These are phyloP conservation scores for Pseudococcus longispinus DNA, from an alignment of 2,888 invertebrate genomes.

Conservation along the genomic window DNA sequence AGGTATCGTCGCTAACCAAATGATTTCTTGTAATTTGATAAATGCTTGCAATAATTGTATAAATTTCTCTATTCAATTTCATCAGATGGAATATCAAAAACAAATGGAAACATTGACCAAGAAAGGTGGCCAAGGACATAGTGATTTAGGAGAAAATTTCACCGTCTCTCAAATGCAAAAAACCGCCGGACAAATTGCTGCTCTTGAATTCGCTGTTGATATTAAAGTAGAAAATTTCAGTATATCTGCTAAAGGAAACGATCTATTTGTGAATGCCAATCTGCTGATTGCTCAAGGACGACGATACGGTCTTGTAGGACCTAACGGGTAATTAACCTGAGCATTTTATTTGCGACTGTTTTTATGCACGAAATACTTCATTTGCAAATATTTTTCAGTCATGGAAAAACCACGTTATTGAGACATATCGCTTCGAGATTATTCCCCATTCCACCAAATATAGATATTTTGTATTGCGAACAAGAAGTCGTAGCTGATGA, in stretches of 20 bases:
- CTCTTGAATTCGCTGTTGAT: conserved; percentile 91
- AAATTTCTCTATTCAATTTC: not conserved
- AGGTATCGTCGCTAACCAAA: conserved; percentile 60
- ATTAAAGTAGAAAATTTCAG: conserved; percentile 98
- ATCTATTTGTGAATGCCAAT: conserved; percentile 94
- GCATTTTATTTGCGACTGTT: not conserved
- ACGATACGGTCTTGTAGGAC: conserved; percentile 96
- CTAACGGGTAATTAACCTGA: conserved; percentile 78
- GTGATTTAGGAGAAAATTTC: conserved; percentile 91
- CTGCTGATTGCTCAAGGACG: conserved; percentile 91
- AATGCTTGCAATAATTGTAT: not conserved
- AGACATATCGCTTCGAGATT: conserved; percentile 90
- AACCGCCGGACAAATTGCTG: conserved; percentile 74
- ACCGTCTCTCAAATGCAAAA: conserved; percentile 86
- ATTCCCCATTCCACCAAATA: conserved; percentile 93
- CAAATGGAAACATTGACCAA: conserved; percentile 84
- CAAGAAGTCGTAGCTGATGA: conserved; percentile 97
- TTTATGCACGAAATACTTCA: not conserved
- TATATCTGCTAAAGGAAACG: conserved; percentile 96
- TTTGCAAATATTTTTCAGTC: conserved; percentile 66
- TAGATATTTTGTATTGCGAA: conserved; percentile 96
- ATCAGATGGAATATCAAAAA: conserved; percentile 83
- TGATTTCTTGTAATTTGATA: not conserved
- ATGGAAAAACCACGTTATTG: conserved; percentile 96
- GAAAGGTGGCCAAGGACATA: conserved; percentile 88